Evolutionary conservation across 2,888 invertebrate species (phyloP).

Genomic region (Euzetes globulus): DNA sequence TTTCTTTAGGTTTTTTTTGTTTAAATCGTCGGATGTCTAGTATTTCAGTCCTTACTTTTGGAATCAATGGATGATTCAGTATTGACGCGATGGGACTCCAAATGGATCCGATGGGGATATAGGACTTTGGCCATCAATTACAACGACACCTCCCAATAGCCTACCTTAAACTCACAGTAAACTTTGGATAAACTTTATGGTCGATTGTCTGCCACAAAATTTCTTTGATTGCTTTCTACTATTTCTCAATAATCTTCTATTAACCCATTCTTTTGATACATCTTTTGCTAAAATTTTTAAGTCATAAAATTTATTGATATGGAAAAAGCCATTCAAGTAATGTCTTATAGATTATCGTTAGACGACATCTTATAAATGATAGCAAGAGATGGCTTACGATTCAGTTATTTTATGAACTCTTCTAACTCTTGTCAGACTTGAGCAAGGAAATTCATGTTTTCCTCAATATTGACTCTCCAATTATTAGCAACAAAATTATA

Average conservation of each 20-base stretch:
- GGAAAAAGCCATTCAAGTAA: neutral
- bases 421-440: too few species aligned
- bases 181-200: neutral
- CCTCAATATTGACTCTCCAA: too few species aligned
- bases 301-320: conserved; percentile 9
- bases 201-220: neutral
- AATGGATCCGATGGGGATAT: conserved; percentile 13
- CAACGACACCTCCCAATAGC: neutral
- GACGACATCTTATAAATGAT: conserved; percentile 9
- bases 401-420: too few species aligned
- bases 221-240: neutral
- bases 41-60: neutral
- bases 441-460: too few species aligned
- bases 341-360: conserved; percentile 14
- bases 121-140: neutral
- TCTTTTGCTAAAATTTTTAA: neutral
- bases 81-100: neutral
- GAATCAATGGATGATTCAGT: neutral
- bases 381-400: neutral
- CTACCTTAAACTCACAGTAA: neutral
- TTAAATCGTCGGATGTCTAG: neutral
- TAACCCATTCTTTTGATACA: neutral
- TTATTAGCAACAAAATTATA: too few species aligned
- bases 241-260: neutral
- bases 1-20: neutral